Conservation (phyloP, 2,113 vertebrate species). For the Etheostoma spectabile region DNA sequence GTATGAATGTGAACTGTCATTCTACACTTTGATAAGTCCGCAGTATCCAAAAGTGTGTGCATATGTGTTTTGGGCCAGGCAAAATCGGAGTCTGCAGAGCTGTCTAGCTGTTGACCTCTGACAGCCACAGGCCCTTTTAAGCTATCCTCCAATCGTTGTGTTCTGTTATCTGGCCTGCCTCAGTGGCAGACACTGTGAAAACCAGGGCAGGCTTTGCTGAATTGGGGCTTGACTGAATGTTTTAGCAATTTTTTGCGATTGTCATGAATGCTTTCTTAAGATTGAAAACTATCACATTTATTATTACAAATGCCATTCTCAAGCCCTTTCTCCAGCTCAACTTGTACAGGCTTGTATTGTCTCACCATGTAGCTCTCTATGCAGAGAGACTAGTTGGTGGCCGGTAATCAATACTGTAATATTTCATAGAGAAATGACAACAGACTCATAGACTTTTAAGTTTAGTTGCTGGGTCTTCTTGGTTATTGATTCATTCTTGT, state of each 20-base stretch:
- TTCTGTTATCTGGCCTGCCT: constrained; percentile 73
- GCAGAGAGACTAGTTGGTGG: constrained; percentile 31
- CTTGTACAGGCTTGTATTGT: constrained; percentile 61
- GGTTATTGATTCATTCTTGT: constrained; percentile 19
- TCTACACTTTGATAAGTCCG: constrained; percentile 37
- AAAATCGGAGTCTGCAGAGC: constrained; percentile 27
- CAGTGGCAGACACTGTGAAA: constrained; percentile 79
- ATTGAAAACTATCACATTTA: constrained; percentile 36
- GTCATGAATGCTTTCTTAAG: constrained; percentile 44
- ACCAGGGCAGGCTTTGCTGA: constrained; percentile 64
- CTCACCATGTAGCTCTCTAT: constrained; percentile 13
- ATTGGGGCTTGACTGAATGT: constrained; percentile 66
- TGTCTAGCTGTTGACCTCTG: constrained; percentile 47
- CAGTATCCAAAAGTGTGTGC: constrained; percentile 52
- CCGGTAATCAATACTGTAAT: constrained; percentile 66
- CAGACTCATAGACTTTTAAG: constrained; percentile 42
- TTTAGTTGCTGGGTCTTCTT: constrained; percentile 53
- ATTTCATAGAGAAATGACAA: constrained; percentile 61
- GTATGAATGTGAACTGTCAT: constrained; percentile 75
- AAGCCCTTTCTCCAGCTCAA: constrained; percentile 49
- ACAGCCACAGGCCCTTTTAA: constrained; percentile 62
- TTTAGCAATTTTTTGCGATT: constrained; percentile 19
- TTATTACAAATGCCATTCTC: constrained; percentile 38
- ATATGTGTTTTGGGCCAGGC: constrained; percentile 43
- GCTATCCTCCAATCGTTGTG: constrained; percentile 68